Percentiles rank a stretch among this genome's conserved stretches.
phyloP scores from a whole-genome alignment of 2,113 vertebrate genomes.

The Montifringilla adamsi region DNA sequence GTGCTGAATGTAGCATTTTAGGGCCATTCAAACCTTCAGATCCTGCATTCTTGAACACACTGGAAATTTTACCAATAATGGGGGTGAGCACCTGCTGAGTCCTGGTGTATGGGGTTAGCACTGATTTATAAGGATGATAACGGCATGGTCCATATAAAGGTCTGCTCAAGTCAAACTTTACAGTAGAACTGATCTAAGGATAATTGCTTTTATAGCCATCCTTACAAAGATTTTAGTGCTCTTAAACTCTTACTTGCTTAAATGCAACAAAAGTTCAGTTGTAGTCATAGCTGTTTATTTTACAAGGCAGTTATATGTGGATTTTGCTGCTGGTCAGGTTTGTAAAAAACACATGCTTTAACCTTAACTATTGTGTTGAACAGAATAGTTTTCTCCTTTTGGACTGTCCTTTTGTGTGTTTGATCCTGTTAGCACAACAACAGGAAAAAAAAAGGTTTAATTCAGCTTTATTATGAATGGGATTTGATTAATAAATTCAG shows the following conservation, averaged over 20 bases:
- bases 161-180: constrained; percentile 6
- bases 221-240: constrained; percentile 54
- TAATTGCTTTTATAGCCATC: constrained; percentile 75
- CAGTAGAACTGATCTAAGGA: not conserved
- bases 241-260: constrained; percentile 58
- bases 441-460: not conserved
- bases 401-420: not conserved
- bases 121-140: constrained; percentile 30
- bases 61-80: not conserved
- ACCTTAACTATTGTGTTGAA: not conserved
- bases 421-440: not conserved
- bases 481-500: not conserved
- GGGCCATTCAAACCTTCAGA: not conserved
- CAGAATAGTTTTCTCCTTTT: not conserved
- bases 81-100: not conserved
- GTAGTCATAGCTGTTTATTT: constrained; percentile 58
- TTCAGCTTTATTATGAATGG: not conserved
- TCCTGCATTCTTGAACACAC: not conserved
- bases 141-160: not conserved
- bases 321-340: constrained; percentile 23
- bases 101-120: not conserved
- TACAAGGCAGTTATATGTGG: constrained; percentile 52
- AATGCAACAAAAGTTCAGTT: constrained; percentile 56
- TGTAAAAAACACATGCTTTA: not conserved
- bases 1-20: not conserved